These are phyloP conservation scores for Yoshiicerus persimilis DNA, from an alignment of 1,140 invertebrate species.

Conservation along the genomic window DNA sequence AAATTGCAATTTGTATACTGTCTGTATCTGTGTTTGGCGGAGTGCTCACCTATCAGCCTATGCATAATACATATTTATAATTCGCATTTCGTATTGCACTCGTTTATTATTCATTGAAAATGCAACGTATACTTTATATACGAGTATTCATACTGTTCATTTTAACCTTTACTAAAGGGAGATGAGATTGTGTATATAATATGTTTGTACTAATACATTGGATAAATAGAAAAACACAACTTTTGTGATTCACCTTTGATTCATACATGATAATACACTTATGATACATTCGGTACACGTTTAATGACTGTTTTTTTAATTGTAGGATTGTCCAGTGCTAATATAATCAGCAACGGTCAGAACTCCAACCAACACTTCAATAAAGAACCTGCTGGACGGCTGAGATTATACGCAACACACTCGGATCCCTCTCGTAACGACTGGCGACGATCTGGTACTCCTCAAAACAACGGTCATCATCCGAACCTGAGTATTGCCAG, in stretches of 20 bases:
- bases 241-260: too few species aligned
- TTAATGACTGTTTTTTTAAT: background rate
- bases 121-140: background rate
- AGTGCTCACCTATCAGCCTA: too few species aligned
- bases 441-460: slow-evolving; percentile 40
- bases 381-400: slow-evolving; percentile 33
- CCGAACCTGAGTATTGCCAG: slow-evolving; percentile 24
- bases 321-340: background rate
- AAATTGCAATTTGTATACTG: background rate
- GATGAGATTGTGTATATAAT: background rate
- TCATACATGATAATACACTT: background rate
- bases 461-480: slow-evolving; percentile 27
- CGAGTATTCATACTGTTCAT: background rate
- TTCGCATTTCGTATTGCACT: too few species aligned
- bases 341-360: slow-evolving; percentile 24
- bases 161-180: background rate
- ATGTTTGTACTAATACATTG: background rate
- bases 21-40: too few species aligned
- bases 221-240: too few species aligned
- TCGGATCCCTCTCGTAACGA: slow-evolving; percentile 43
- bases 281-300: background rate
- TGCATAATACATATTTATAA: too few species aligned
- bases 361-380: slow-evolving; percentile 26
- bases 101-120: background rate
- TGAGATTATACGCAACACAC: slow-evolving; percentile 42